phyloP scores from a whole-genome alignment of 2,888 invertebrate species.

The Nezara viridula region DNA sequence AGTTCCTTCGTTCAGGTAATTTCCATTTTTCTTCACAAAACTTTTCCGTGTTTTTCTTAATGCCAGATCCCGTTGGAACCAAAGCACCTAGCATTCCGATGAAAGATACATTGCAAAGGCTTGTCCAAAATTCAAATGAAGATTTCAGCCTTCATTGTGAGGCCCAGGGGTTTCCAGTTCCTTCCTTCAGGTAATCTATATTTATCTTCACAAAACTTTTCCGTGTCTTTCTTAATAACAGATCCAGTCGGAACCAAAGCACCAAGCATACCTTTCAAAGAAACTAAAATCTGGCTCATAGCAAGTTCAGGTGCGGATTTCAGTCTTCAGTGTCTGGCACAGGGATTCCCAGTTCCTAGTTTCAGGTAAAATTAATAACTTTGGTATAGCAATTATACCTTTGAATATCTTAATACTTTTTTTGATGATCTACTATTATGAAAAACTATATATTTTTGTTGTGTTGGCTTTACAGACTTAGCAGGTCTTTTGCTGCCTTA shows the following conservation, averaged over 20 bases:
- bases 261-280: constrained; percentile 72
- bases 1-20: constrained; percentile 66
- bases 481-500: too few relatives aligned
- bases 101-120: constrained; percentile 72
- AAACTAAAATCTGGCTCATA: constrained; percentile 58
- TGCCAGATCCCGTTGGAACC: constrained; percentile 74
- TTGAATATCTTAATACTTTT: neutral
- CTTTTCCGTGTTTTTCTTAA: too few relatives aligned
- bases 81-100: constrained; percentile 75
- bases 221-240: constrained; percentile 58
- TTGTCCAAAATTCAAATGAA: constrained; percentile 70
- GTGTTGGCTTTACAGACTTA: too few relatives aligned
- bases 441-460: too few relatives aligned
- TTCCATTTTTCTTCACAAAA: constrained; percentile 22
- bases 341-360: constrained; percentile 78
- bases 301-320: constrained; percentile 48
- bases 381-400: constrained; percentile 57
- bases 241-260: constrained; percentile 74
- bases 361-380: constrained; percentile 74
- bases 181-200: constrained; percentile 65
- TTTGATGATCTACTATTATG: too few relatives aligned
- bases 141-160: constrained; percentile 73
- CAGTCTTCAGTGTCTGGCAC: constrained; percentile 77
- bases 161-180: constrained; percentile 74
- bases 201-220: constrained; percentile 34